phyloP scores from a whole-genome alignment of 2,888 invertebrate species.

The Agrilus biguttatus region DNA sequence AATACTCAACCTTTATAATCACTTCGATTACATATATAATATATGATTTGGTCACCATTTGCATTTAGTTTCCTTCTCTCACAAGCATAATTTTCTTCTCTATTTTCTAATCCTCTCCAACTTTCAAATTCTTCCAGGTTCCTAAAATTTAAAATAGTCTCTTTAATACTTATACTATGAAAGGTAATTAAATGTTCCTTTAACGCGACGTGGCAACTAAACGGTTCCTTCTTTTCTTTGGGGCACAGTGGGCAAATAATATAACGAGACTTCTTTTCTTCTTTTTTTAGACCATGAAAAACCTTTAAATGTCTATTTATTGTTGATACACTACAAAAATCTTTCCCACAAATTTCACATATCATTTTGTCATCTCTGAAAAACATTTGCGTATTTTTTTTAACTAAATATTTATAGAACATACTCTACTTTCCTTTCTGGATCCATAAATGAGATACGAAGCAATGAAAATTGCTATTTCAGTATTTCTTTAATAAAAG shows the following conservation, averaged over 20 bases:
- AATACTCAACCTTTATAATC: conserved; percentile 4
- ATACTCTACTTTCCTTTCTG: too few species aligned
- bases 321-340: conserved; percentile 2
- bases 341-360: conserved; percentile 4
- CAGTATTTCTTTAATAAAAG: too few species aligned
- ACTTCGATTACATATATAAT: conserved; percentile 8
- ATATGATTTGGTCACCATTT: conserved; percentile 1
- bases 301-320: conserved; percentile 1
- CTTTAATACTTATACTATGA: conserved; percentile 5
- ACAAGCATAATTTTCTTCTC: conserved; percentile 4
- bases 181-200: conserved; percentile 2
- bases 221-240: too few species aligned
- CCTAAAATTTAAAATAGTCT: conserved; percentile 4
- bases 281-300: not conserved
- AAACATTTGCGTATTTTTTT: too few species aligned
- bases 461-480: too few species aligned
- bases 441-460: too few species aligned
- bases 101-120: conserved; percentile 4
- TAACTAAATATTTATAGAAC: too few species aligned
- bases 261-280: not conserved
- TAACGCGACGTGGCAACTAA: conserved; percentile 1
- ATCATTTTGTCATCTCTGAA: too few species aligned
- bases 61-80: not conserved
- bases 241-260: conserved; percentile 3
- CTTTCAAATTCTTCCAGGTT: conserved; percentile 4